Evolutionary conservation across 1,140 invertebrate genomes (phyloP).

Genomic region (Nomia melanderi): DNA sequence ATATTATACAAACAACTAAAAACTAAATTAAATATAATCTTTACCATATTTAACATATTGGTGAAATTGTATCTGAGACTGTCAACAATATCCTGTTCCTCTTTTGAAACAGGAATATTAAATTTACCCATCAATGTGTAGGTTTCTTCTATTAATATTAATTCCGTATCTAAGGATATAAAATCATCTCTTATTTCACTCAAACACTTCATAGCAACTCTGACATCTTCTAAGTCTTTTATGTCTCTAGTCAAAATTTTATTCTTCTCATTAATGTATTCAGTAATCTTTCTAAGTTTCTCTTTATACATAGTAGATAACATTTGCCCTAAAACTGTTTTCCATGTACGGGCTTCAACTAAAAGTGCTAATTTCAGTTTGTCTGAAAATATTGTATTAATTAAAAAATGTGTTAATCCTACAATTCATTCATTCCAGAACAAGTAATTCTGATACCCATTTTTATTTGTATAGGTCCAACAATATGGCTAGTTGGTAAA

Average conservation of each 20-base stretch:
- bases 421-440: neutral
- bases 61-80: conserved; percentile 89
- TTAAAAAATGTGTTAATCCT: neutral
- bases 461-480: conserved; percentile 86
- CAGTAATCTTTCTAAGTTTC: conserved; percentile 84
- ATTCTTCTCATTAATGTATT: conserved; percentile 86
- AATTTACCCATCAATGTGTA: conserved; percentile 88
- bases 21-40: conserved; percentile 35
- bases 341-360: conserved; percentile 88
- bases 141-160: conserved; percentile 89
- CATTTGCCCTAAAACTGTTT: conserved; percentile 83
- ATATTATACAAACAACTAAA: neutral
- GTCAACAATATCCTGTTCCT: conserved; percentile 90
- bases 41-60: conserved; percentile 87
- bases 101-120: conserved; percentile 87
- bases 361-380: conserved; percentile 86
- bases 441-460: conserved; percentile 79
- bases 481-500: conserved; percentile 83
- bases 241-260: conserved; percentile 85
- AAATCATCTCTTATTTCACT: conserved; percentile 87
- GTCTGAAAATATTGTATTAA: conserved; percentile 79
- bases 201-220: conserved; percentile 88
- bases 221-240: conserved; percentile 87
- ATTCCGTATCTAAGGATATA: conserved; percentile 87
- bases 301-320: conserved; percentile 84